phyloP scores from a whole-genome alignment of 2,888 invertebrate species.

The Ferrisia virgata region DNA sequence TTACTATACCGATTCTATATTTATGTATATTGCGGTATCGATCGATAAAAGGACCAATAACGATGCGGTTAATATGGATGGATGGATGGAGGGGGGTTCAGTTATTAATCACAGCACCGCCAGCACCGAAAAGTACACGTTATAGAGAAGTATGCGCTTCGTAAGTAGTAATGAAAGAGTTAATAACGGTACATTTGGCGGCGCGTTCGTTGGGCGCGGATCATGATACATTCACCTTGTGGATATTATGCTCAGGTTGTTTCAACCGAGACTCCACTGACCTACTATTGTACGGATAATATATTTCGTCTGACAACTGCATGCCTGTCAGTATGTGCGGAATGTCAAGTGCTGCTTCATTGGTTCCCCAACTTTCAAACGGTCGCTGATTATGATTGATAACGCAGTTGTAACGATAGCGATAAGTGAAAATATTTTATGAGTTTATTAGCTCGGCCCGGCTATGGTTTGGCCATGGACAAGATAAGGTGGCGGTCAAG shows the following conservation, averaged over 20 bases:
- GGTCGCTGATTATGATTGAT: slow-evolving; percentile 27
- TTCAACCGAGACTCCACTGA: slow-evolving; percentile 38
- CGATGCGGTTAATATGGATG: no score
- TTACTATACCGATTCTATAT: no score
- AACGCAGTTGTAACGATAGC: not conserved
- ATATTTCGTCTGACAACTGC: slow-evolving; percentile 35
- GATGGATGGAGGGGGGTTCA: not conserved
- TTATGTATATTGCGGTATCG: no score
- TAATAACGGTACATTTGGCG: slow-evolving; percentile 38
- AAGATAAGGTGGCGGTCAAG: no score
- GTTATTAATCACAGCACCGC: not conserved
- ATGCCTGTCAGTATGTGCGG: slow-evolving; percentile 6
- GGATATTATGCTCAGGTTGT: slow-evolving; percentile 36
- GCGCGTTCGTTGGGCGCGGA: slow-evolving; percentile 23
- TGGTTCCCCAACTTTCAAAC: slow-evolving; percentile 27
- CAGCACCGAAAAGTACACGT: no score
- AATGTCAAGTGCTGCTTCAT: slow-evolving; percentile 43
- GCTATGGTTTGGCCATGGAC: no score
- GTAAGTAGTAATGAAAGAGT: slow-evolving; percentile 31
- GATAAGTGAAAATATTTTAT: slow-evolving; percentile 32
- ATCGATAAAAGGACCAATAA: no score
- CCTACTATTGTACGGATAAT: slow-evolving; percentile 40
- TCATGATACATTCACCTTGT: slow-evolving; percentile 42
- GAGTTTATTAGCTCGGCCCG: not conserved
- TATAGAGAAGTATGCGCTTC: not conserved